Percentiles rank a stretch among this genome's conserved stretches.
Conservation (phyloP, 2,113 vertebrate genomes). For the Melanocharis versteri region DNA sequence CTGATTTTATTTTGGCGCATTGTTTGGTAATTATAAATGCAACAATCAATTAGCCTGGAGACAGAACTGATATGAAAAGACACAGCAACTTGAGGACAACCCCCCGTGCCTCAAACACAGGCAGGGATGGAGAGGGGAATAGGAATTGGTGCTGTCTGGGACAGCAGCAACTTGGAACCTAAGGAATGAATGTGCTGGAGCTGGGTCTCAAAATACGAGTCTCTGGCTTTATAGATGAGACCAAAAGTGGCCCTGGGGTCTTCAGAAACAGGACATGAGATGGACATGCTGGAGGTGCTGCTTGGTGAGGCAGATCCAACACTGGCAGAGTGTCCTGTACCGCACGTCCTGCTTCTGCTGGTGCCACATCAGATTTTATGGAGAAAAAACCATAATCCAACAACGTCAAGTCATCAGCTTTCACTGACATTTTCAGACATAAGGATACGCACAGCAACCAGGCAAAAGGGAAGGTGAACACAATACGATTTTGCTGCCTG, state of each 20-base stretch:
- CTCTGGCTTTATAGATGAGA: neutral
- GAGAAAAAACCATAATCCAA: neutral
- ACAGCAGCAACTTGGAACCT: neutral
- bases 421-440: neutral
- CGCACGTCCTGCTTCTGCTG: accelerated
- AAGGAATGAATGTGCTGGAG: neutral
- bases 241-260: neutral
- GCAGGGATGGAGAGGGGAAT: neutral
- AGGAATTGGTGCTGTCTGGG: neutral
- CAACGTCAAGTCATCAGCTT: neutral
- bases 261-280: neutral
- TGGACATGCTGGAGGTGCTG: neutral
- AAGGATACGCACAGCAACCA: neutral
- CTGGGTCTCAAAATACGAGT: neutral
- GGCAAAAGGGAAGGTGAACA: neutral
- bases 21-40: neutral
- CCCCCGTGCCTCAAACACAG: neutral
- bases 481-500: accelerated
- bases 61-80: neutral
- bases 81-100: neutral
- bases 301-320: neutral
- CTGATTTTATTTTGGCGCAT: neutral
- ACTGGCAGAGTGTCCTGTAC: neutral
- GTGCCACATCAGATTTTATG: neutral
- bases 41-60: neutral